Evolutionary conservation across 1,140 invertebrate genomes (phyloP).

Genomic region (Apis dorsata): DNA sequence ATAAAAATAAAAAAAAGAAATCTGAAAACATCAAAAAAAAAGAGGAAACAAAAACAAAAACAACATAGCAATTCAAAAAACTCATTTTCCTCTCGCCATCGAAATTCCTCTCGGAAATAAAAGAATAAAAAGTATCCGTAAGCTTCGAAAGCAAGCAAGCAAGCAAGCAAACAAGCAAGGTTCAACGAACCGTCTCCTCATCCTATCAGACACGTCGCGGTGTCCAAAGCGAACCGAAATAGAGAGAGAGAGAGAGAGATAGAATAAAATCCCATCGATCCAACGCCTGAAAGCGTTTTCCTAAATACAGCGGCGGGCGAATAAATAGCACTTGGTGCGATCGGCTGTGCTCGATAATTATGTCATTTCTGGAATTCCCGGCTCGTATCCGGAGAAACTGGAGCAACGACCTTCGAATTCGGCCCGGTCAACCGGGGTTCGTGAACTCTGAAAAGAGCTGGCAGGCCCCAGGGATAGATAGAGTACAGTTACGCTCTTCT

Average conservation of each 20-base stretch:
- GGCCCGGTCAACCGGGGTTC: slow-evolving; percentile 62
- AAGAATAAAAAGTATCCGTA: background rate
- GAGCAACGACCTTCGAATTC: slow-evolving; percentile 73
- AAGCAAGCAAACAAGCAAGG: too few species aligned
- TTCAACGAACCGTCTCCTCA: background rate
- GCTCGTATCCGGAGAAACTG: slow-evolving; percentile 39
- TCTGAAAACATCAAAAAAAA: too few species aligned
- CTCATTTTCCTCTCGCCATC: too few species aligned
- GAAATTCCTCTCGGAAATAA: too few species aligned
- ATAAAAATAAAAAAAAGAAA: too few species aligned
- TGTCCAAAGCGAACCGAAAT: background rate
- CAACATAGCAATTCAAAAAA: too few species aligned
- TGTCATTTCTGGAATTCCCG: slow-evolving; percentile 25
- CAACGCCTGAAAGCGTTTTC: background rate
- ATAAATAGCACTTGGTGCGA: background rate
- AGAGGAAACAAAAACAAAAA: too few species aligned
- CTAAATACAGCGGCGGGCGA: too few species aligned
- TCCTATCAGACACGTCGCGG: background rate
- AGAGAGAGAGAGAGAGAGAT: background rate
- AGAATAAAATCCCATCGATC: background rate
- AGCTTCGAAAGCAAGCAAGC: background rate
- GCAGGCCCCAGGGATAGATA: slow-evolving; percentile 62
- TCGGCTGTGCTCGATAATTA: slow-evolving; percentile 17
- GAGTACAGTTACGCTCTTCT: slow-evolving; percentile 70
- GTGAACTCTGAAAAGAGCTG: slow-evolving; percentile 65